phyloP scores from a whole-genome alignment of 2,888 invertebrate genomes.

The Arge pagana region DNA sequence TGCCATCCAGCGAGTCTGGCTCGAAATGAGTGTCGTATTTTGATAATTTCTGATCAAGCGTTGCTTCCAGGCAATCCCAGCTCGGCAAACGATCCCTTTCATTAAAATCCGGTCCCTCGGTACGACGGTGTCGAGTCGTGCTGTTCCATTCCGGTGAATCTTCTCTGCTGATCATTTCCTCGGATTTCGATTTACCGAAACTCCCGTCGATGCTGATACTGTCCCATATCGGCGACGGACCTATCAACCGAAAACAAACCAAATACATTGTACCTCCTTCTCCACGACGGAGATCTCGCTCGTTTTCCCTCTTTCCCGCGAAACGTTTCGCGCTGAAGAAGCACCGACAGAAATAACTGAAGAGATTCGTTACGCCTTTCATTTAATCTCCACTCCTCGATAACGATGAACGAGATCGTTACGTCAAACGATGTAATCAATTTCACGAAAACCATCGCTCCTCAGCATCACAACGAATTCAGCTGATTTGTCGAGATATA shows the following conservation, averaged over 20 bases:
- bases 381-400: too few species aligned
- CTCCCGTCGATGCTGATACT: conserved; percentile 39
- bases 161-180: conserved; percentile 44
- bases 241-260: conserved; percentile 31
- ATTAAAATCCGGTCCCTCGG: neutral
- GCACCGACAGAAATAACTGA: too few species aligned
- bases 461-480: too few species aligned
- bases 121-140: neutral
- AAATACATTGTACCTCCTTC: too few species aligned
- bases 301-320: too few species aligned
- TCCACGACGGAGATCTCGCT: too few species aligned
- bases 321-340: too few species aligned
- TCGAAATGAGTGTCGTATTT: conserved; percentile 36
- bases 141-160: conserved; percentile 42
- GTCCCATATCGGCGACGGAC: conserved; percentile 42
- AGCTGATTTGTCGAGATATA: too few species aligned
- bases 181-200: conserved; percentile 37
- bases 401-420: too few species aligned
- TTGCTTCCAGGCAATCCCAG: conserved; percentile 46
- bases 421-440: too few species aligned
- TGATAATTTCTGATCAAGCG: conserved; percentile 43
- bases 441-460: too few species aligned
- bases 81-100: conserved; percentile 27
- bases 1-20: conserved; percentile 31
- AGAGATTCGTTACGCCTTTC: too few species aligned